These are phyloP conservation scores for Trogon surrucura DNA, from an alignment of 2,113 vertebrate species.

Conservation along the genomic window DNA sequence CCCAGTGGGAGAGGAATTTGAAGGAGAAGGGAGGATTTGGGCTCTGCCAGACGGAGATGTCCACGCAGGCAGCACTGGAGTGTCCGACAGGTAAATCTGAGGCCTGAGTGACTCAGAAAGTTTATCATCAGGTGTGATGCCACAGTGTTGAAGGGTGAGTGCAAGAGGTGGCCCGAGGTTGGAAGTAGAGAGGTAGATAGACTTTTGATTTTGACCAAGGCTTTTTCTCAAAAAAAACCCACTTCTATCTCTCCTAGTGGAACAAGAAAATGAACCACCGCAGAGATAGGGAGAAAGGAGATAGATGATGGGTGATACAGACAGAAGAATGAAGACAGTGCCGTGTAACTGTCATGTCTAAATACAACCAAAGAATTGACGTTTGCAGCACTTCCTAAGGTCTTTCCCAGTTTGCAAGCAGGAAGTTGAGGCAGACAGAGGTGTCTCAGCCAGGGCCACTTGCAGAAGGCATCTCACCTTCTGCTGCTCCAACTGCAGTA, in stretches of 20 bases:
- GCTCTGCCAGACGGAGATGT: background rate
- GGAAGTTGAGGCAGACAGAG: background rate
- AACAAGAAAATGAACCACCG: background rate
- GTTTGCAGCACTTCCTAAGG: background rate
- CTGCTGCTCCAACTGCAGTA: background rate
- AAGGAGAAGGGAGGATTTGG: conserved; percentile 34
- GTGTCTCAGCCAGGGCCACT: background rate
- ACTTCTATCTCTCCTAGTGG: background rate
- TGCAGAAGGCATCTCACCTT: background rate
- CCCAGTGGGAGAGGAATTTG: conserved; percentile 28
- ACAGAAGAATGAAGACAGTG: background rate
- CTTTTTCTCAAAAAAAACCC: background rate
- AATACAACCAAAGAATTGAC: rapidly evolving
- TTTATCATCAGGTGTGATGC: background rate
- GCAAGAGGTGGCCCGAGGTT: background rate
- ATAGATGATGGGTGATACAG: background rate
- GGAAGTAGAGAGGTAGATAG: background rate
- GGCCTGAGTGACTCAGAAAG: background rate
- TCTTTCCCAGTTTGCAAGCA: background rate
- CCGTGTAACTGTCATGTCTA: background rate
- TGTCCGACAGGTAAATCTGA: background rate
- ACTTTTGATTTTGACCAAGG: background rate
- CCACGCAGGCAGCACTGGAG: background rate
- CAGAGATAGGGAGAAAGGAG: background rate
- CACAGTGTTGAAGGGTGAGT: background rate